Evolutionary conservation across 30 jellyfish, hydroid and myxozoan species (phyloP), one percentile per base, ranked within the genome.

Genomic region (Aurelia coerulea): DNA sequence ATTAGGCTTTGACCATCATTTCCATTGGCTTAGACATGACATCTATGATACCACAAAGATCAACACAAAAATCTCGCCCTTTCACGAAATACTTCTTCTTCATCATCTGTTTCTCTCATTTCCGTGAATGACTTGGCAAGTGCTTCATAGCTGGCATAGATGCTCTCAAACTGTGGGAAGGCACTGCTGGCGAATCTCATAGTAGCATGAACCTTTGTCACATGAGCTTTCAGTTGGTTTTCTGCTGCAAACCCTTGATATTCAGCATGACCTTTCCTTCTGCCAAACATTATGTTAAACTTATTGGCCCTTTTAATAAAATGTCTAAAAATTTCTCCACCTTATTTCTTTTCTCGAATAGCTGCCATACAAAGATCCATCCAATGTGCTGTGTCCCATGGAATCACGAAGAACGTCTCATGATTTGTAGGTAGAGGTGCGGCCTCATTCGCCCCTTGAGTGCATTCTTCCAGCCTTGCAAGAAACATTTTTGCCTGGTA

Each of bases 341-440:
- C 60, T 63, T 42, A 39, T 50, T 79, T 81, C 49, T 64, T 79
- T 74, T 79, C 80, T 65, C 80, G 58, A 46, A 79, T 79, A 52
- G 63, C 73, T 65, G 33, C 89, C 89, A 79, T 62, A 74, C 89
- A 62, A 56, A 73, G 64, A 79, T 79, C 64, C 89, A 79, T 79
- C 80, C 89, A 79, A 74, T 79, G 89, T 56, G 89, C 89, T 79
- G 89, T 79, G 64, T 79, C 89, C 80, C 89, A 62, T 79, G 89
- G 89, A 59, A 77, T 74, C 64, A 79, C 80, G 46, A 65, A 79
- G 89, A 79, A 79, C 59, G 80, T 79, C 64, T 63, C 89, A 63
- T 79, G 80, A 17, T 51, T 68, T 34, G 56, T 68, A 34, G 87
- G 77, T 68, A 77, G 77, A 60, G 69, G 69, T 60, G 10, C 33